Evolutionary conservation across 2,888 invertebrate species (phyloP).

Genomic region (Cenopis cana): DNA sequence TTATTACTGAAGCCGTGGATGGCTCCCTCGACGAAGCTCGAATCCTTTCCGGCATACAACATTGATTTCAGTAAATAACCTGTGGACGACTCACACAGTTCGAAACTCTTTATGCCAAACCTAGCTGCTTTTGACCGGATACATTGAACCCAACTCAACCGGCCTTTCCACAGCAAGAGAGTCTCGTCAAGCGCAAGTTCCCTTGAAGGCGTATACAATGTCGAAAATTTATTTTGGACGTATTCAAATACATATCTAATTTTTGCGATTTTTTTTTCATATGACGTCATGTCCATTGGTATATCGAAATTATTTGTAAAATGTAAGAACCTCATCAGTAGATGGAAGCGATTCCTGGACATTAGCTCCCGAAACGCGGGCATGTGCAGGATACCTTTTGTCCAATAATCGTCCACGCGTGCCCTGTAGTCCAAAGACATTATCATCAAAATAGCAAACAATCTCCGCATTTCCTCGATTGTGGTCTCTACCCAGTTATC

Average conservation of each 20-base stretch:
- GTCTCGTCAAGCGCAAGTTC: background rate
- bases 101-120: constrained; percentile 46
- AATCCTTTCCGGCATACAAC: constrained; percentile 29
- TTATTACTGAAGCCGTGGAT: constrained; percentile 43
- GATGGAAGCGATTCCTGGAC: no score
- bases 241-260: background rate
- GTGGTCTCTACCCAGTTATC: background rate
- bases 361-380: no score
- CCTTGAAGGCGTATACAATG: background rate
- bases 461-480: background rate
- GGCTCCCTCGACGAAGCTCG: constrained; percentile 3
- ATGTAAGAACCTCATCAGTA: no score
- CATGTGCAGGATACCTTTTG: no score
- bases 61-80: constrained; percentile 42
- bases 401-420: no score
- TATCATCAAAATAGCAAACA: background rate
- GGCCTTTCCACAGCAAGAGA: background rate
- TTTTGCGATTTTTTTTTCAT: background rate
- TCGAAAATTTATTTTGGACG: background rate
- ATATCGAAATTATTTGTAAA: no score
- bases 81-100: constrained; percentile 45
- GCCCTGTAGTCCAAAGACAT: no score
- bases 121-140: constrained; percentile 46
- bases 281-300: no score
- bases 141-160: constrained; percentile 29